Base-by-base conservation (phyloP, 2,113 vertebrate genomes). In the Eptesicus fuscus region DNA sequence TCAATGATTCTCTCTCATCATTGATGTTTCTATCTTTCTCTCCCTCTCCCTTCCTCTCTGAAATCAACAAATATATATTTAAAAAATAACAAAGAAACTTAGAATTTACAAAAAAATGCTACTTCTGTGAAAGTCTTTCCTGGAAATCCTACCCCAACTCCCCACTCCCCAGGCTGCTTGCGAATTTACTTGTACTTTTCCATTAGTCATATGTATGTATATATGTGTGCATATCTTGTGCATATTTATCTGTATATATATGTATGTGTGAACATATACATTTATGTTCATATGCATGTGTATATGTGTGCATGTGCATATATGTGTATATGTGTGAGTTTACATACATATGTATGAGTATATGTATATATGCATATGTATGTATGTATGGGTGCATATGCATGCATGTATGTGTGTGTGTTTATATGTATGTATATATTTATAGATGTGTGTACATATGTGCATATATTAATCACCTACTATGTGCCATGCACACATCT, bases 271-370 rank as follows among this genome's bases (percentile, higher is more conserved):
- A n/a, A n/a, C n/a, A n/a, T n/a, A n/a, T n/a, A n/a, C n/a, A n/a
- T n/a, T n/a, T n/a, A n/a, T n/a, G n/a, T n/a, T n/a, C n/a, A n/a
- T 37, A 1, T 42, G 1, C 59, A 1, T 53, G 1, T n/a, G 20
- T 12, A 0, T 42, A 1, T 35, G 9, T 9, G 2, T 18, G 0
- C 42, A 11, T 22, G 3, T 37, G 0, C 42, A 11, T 22, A 2
- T 37, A n/a, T n/a, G n/a, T n/a, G n/a, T n/a, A n/a, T n/a, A n/a
- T n/a, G n/a, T n/a, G n/a, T n/a, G n/a, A n/a, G n/a, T n/a, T n/a
- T n/a, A n/a, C n/a, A 37, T 37, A 37, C 4, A 4, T 37, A 37
- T 37, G 37, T 37, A 37, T 37, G 37, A 4, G 37, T 37, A 37
- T n/a, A n/a, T n/a, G n/a, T n/a, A n/a, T n/a, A n/a, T n/a, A n/a